Base-by-base conservation (phyloP, 53 echinoderm and acorn worm genomes). In the Paracentrotus lividus region DNA sequence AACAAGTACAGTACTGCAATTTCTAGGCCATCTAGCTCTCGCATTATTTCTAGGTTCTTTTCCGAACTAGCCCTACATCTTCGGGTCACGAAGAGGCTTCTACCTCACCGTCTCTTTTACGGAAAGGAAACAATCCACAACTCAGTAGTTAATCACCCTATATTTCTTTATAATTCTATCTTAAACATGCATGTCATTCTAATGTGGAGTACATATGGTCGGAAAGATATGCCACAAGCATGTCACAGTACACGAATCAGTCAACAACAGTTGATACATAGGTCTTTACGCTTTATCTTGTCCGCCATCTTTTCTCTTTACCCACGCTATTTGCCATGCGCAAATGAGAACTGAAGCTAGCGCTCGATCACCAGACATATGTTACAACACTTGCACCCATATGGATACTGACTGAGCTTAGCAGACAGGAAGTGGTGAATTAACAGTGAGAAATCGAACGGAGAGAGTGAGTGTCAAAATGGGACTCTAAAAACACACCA, bases 391-490 rank as follows among this genome's bases (percentile, higher is more conserved):
- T 65, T 65, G 86, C 64, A 89, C 64, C 89, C 42, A 65, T 60
- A 89, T 89, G 89, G 89, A 56, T 58, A 89, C 58, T 64, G 89
- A 59, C 89, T 23, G 89, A 44, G 59, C 89, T 89, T 89, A 89
- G 60, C 26, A 59, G 89, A 89, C 89, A 89, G 89, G 89, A 89
- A 89, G 64, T 10, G 59, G 65, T 23, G 89, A 60, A 89, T 89
- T 89, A 89, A 57, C 89, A 43, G 89, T 5, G 89, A 44, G 64
- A 65, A 55, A 64, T 61, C 43, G 89, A 64, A 64, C 36, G 42
- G 89, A 89, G 64, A 15, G 57, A 89, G 24, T 4, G 89, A 89
- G 89, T 89, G 89, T 89, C 89, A 89, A 89, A 89, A 89, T 89
- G 65, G 59, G 64, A 60, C 33, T 89, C 65, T 44, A 89, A 87